Percentiles rank a stretch among this genome's conserved stretches.
Evolutionary conservation across 2,113 vertebrate genomes (phyloP).

Genomic region (Rhizomys pruinosus): DNA sequence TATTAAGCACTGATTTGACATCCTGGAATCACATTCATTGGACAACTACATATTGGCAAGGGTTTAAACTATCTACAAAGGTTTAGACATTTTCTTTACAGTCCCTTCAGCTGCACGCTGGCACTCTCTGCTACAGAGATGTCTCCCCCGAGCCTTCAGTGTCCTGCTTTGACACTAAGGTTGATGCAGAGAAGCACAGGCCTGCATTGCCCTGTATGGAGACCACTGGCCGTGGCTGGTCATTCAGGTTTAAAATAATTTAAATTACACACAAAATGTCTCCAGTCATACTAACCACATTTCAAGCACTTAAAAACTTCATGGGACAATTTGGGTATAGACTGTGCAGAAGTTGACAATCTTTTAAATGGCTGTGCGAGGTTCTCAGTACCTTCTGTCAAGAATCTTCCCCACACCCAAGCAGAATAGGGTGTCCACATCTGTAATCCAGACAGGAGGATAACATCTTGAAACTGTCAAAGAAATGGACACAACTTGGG

Average conservation of each 20-base stretch:
- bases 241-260: neutral
- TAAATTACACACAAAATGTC: neutral
- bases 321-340: accelerated
- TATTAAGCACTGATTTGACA: neutral
- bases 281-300: neutral
- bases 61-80: no score
- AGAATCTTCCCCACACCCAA: neutral
- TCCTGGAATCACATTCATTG: neutral
- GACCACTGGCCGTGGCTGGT: no score
- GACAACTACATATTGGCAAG: neutral
- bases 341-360: no score
- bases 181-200: neutral
- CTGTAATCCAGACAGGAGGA: neutral
- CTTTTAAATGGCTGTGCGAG: neutral
- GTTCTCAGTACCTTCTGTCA: neutral
- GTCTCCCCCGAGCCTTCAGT: neutral
- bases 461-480: neutral
- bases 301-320: neutral
- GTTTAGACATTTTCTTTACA: no score
- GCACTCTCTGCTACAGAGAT: neutral
- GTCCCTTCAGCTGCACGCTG: neutral
- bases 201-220: accelerated
- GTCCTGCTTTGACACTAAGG: neutral
- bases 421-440: neutral
- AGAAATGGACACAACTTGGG: no score